Base-by-base conservation (phyloP, 2,113 vertebrate genomes). In the Andinoacara biseriatus region DNA sequence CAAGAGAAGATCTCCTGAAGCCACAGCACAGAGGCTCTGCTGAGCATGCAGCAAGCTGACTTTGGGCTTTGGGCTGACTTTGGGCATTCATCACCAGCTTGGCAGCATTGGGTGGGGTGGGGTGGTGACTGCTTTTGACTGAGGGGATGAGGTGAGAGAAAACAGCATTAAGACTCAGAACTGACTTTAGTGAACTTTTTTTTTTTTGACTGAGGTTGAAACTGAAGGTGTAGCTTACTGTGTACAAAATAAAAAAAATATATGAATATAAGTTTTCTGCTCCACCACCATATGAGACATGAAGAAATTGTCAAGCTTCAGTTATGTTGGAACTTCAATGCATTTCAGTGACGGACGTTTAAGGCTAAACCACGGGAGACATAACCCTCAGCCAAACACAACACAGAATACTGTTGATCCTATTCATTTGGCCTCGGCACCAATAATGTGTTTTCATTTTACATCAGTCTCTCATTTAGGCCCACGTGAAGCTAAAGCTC, bases 21-120 rank as follows among this genome's bases (percentile, higher is more conserved):
- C 22, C 10, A 54, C 33, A 10, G 33, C 5, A 61, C 33, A 81
- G 56, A 54, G 43, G 35, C n/a, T 67, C 58, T 59, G 78, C 78
- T 40, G 76, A 84, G 83, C 26, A 20, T 7, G 52, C 83, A 74
- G 65, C 26, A 72, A 72, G 0, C 86, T 31, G 76, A 60, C 83
- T 86, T 33, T 31, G 29, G 29, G 29, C 29, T 31, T 26, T 26
- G 26, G 26, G 26, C 26, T 26, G 26, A 26, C 26, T 26, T 26
- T 8, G 82, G 75, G 67, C 81, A 87, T 92, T 90, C 79, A 89
- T 93, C 87, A 90, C 90, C 89, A 81, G 61, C 29, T 59, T 80
- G 87, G 85, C 86, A 88, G 88, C 57, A 61, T 54, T 17, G 14
- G 52, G 35, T 40, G 46, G 78, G 85, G 62, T 61, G 46, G 78